phyloP scores from a whole-genome alignment of 1,140 invertebrate genomes.

The Drosophila subobscura region DNA sequence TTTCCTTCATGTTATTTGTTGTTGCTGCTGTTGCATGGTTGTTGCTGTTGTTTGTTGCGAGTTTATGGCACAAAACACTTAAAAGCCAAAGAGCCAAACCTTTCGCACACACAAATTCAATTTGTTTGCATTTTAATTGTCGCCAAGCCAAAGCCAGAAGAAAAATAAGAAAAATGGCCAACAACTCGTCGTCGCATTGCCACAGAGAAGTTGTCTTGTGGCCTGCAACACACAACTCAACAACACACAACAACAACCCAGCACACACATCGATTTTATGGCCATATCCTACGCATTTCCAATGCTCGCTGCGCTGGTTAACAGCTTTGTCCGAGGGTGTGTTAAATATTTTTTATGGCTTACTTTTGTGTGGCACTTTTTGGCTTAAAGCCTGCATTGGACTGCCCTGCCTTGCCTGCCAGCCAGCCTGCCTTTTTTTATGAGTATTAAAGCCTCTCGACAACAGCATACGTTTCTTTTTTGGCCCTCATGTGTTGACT shows the following conservation, averaged over 20 bases:
- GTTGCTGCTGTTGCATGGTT: slow-evolving; percentile 16
- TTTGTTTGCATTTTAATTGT: slow-evolving; percentile 81
- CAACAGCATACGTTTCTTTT: slow-evolving; percentile 17
- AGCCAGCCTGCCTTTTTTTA: slow-evolving; percentile 58
- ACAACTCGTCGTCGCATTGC: slow-evolving; percentile 78
- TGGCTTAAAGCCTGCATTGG: slow-evolving; percentile 31
- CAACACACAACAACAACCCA: slow-evolving; percentile 13
- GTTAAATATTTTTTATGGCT: slow-evolving; percentile 82
- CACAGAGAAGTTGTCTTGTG: slow-evolving; percentile 47
- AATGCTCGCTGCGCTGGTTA: slow-evolving; percentile 53
- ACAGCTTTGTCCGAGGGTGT: slow-evolving; percentile 79
- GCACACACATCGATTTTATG: slow-evolving; percentile 55
- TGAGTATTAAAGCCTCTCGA: slow-evolving; percentile 64
- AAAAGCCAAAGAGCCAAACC: slow-evolving; percentile 61
- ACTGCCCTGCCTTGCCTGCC: slow-evolving; percentile 3
- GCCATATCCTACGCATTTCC: slow-evolving; percentile 77
- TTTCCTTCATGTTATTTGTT: not conserved
- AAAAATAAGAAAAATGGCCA: slow-evolving; percentile 71
- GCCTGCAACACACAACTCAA: slow-evolving; percentile 22
- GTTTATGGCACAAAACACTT: slow-evolving; percentile 78
- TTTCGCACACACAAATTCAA: slow-evolving; percentile 71
- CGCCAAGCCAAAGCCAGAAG: slow-evolving; percentile 48
- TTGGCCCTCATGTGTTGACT: slow-evolving; percentile 45
- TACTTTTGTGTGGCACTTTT: slow-evolving; percentile 69
- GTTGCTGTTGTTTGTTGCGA: slow-evolving; percentile 41